Percentiles rank a stretch among this genome's conserved stretches.
Conservation (phyloP, 2,888 invertebrate species). For the Leucania comma region DNA sequence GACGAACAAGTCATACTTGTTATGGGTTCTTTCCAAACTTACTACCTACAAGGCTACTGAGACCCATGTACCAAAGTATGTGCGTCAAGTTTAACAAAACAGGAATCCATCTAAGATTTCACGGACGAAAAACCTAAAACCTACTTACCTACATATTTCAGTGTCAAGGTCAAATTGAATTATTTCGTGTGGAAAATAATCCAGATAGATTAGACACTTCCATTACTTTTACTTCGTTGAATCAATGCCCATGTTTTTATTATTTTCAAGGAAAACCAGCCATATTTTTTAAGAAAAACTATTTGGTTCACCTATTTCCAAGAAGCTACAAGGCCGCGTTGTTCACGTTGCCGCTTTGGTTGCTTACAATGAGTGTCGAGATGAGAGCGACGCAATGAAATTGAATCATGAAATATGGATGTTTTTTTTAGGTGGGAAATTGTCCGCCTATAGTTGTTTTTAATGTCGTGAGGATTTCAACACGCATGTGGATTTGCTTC, state of each 20-base stretch:
- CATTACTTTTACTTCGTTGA: conserved; percentile 1
- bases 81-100: conserved; percentile 16
- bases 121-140: background rate
- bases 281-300: background rate
- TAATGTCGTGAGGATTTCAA: too few relatives aligned
- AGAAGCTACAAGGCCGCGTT: background rate
- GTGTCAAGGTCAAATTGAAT: conserved; percentile 6
- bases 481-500: too few relatives aligned
- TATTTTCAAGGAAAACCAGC: conserved; percentile 1
- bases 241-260: background rate
- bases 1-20: too few relatives aligned
- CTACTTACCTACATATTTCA: conserved; percentile 4
- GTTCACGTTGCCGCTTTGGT: background rate
- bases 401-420: background rate
- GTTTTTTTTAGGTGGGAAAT: too few relatives aligned
- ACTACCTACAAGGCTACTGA: conserved; percentile 3
- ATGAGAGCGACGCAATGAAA: background rate
- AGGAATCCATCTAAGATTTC: conserved; percentile 29
- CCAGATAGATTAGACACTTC: background rate
- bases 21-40: conserved; percentile 33
- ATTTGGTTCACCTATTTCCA: background rate
- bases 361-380: too few relatives aligned
- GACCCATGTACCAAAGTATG: background rate
- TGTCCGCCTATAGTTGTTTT: too few relatives aligned
- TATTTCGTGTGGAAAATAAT: background rate